Conservation (phyloP, 2,113 vertebrate genomes). For the Beaufortia kweichowensis region DNA sequence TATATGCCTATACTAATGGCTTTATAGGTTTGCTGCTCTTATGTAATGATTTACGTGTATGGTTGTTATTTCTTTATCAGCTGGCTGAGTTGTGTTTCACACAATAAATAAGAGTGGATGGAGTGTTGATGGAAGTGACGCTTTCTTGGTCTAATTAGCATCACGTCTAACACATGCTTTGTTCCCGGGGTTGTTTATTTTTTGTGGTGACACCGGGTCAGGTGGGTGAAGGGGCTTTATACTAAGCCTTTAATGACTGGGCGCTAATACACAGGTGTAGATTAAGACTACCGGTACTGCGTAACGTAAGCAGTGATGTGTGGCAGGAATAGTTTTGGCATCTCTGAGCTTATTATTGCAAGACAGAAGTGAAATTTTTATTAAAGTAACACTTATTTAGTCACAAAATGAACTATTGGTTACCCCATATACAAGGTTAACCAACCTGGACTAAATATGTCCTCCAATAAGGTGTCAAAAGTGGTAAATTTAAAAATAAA, state of each 20-base stretch:
- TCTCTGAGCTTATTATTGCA: not conserved
- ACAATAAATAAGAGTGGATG: not conserved
- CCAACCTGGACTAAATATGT: not conserved
- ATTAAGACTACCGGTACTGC: slow-evolving; percentile 17
- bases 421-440: not conserved
- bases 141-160: slow-evolving; percentile 40
- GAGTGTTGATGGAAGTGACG: not conserved
- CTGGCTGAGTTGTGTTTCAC: not conserved
- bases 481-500: not conserved
- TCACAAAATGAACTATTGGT: too few relatives aligned
- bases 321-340: not conserved
- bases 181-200: slow-evolving; percentile 35
- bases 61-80: slow-evolving; percentile 17
- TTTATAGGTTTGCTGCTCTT: slow-evolving; percentile 17
- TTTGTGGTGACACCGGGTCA: slow-evolving; percentile 28
- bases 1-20: slow-evolving; percentile 27
- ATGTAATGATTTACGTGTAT: slow-evolving; percentile 46
- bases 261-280: slow-evolving; percentile 27
- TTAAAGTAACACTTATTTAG: slow-evolving; percentile 2
- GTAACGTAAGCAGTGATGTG: not conserved
- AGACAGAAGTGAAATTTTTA: not conserved
- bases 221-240: slow-evolving; percentile 30
- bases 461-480: not conserved
- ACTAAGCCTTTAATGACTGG: slow-evolving; percentile 38
- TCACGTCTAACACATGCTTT: slow-evolving; percentile 9